Base-by-base conservation (phyloP, 2,113 vertebrate species). In the Okapia johnstoni region DNA sequence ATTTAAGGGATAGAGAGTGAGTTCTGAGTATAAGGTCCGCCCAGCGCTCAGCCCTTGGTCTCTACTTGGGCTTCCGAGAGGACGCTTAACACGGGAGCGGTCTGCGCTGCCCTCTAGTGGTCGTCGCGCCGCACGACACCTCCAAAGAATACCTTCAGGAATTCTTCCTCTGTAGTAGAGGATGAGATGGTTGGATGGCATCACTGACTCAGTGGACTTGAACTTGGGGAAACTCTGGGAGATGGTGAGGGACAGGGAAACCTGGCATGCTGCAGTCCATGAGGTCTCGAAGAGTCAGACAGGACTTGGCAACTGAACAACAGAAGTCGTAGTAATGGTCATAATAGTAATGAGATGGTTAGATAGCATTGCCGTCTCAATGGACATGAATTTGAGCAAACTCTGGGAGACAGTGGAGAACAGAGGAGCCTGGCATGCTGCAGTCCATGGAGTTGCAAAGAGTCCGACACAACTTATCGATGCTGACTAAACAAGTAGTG, bases 21-120 rank as follows among this genome's bases (percentile, higher is more conserved):
- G 28, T 77, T 15, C 33, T 50, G 25, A 26, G 16, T 3, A 2
- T 10, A 9, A 48, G 11, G 0, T 28, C 50, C 58, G 5, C 28
- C 50, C 25, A 40, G 36, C 46, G 0, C 17, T n/a, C 7, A 50
- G 58, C 28, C 19, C 10, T 4, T 54, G 4, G 8, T 60, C 33
- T 28, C 16, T 5, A 13, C 17, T 3, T 63, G 14, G 2, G 19
- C 9, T 5, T 76, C 4, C 3, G 6, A 63, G 25, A 58, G 52
- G 12, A 17, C 0, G 1, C 33, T 55, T 36, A 60, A 61, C 90
- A 76, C 48, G 5, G 36, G 83, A 57, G 86, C 54, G 85, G 70
- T 55, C 90, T 93, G 50, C 43, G 40, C 36, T 1, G 33, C 93
- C 98, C 93, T 95, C 97, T 96, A 77, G 77, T 88, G 97, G 97